phyloP scores from a whole-genome alignment of 2,888 invertebrate species.

The Microctonus hyperodae region DNA sequence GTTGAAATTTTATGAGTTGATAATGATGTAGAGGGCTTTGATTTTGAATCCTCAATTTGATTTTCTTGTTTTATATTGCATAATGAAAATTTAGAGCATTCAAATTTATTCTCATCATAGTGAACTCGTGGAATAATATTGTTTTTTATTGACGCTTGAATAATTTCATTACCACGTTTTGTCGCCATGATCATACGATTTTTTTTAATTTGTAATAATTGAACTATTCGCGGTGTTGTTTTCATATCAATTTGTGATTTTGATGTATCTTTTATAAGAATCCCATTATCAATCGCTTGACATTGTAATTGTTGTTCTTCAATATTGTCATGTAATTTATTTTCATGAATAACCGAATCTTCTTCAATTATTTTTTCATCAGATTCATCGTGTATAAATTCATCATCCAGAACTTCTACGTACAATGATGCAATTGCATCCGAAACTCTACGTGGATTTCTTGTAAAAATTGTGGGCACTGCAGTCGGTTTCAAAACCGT shows the following conservation, averaged over 20 bases:
- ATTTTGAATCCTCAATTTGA: background rate
- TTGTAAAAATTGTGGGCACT: conserved; percentile 14
- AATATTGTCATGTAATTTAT: background rate
- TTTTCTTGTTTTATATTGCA: background rate
- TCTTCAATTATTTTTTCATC: background rate
- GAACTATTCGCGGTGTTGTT: background rate
- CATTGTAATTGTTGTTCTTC: background rate
- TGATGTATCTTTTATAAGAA: background rate
- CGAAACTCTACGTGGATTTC: conserved; percentile 13
- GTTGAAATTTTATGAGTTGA: background rate
- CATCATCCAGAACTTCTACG: background rate
- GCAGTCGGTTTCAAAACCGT: conserved; percentile 18
- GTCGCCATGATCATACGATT: conserved; percentile 6
- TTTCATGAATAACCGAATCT: background rate
- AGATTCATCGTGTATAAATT: background rate
- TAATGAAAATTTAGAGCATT: background rate
- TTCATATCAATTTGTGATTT: background rate
- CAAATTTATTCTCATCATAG: background rate
- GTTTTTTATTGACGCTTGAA: background rate
- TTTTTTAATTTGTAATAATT: conserved; percentile 1
- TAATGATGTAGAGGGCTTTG: too few relatives aligned
- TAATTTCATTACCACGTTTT: background rate
- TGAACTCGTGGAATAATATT: background rate
- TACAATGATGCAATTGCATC: conserved; percentile 8
- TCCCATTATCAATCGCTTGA: background rate